Evolutionary conservation across 2,113 vertebrate genomes (phyloP).

Genomic region (Sceloporus undulatus): DNA sequence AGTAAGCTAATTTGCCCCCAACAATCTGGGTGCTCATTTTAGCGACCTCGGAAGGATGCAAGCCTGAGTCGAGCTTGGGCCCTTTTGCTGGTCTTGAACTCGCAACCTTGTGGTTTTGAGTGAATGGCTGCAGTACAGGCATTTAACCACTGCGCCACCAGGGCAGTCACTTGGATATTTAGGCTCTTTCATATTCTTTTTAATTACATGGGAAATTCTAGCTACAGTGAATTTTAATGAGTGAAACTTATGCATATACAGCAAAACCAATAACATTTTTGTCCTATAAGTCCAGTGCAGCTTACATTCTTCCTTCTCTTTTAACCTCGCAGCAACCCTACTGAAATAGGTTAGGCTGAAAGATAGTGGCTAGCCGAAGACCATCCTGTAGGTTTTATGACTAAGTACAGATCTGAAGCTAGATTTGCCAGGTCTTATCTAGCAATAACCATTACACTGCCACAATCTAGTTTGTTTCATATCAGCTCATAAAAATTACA

Average conservation of each 20-base stretch:
- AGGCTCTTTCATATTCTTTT: not conserved
- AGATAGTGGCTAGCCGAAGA: not conserved
- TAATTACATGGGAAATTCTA: slow-evolving; percentile 9
- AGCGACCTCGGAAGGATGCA: too few species aligned
- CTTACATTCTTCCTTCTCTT: not conserved
- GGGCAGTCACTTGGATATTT: not conserved
- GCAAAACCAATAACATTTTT: not conserved
- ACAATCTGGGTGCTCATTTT: too few species aligned
- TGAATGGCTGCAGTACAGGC: too few species aligned
- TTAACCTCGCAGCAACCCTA: not conserved
- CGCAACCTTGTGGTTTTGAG: too few species aligned
- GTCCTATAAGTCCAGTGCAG: not conserved
- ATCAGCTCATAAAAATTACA: not conserved
- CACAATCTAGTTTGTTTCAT: not conserved
- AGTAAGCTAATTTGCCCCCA: too few species aligned
- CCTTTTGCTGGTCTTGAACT: too few species aligned
- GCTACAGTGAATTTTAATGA: slow-evolving; percentile 24
- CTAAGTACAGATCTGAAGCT: not conserved
- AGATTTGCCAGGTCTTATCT: not conserved
- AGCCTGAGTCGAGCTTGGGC: too few species aligned
- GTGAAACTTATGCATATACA: not conserved
- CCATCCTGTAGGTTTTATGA: not conserved
- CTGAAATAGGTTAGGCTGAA: not conserved
- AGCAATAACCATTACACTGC: not conserved
- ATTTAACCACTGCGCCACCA: too few species aligned